phyloP scores from a whole-genome alignment of 1,140 invertebrate genomes.

The Drosophila mojavensis region DNA sequence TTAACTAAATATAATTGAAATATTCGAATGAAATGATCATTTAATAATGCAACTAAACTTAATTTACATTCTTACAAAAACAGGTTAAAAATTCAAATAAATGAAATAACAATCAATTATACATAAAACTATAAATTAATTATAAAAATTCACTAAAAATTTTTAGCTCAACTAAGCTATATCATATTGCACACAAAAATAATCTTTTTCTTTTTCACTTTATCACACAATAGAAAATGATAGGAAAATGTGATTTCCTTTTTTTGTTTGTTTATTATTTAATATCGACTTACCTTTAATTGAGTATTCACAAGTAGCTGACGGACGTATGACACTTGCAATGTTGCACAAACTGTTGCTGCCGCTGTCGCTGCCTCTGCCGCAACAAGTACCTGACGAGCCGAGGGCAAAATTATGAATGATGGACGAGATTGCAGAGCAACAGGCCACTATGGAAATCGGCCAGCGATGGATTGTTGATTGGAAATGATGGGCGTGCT shows the following conservation, averaged over 20 bases:
- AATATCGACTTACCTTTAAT: conserved; percentile 6
- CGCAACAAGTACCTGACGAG: neutral
- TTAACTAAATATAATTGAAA: no score
- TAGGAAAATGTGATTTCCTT: no score
- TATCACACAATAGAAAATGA: no score
- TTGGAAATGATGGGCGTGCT: conserved; percentile 6
- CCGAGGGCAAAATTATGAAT: conserved; percentile 15
- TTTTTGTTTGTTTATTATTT: no score
- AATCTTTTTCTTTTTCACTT: neutral
- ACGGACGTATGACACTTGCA: neutral
- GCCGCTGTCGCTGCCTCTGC: neutral
- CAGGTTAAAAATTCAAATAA: no score
- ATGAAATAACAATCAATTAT: no score
- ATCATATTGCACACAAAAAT: neutral
- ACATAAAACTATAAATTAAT: no score
- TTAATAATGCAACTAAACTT: no score
- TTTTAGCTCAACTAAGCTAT: no score
- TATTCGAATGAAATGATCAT: no score
- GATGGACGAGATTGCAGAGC: neutral
- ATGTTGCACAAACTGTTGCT: neutral
- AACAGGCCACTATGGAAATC: neutral
- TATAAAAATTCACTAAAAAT: no score
- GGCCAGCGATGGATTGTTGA: neutral
- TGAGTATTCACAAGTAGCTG: conserved; percentile 25
- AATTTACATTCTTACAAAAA: no score